These are phyloP conservation scores for Acropora tenuis DNA, from an alignment of 64 coral and sea anemone genomes.

Conservation along the genomic window DNA sequence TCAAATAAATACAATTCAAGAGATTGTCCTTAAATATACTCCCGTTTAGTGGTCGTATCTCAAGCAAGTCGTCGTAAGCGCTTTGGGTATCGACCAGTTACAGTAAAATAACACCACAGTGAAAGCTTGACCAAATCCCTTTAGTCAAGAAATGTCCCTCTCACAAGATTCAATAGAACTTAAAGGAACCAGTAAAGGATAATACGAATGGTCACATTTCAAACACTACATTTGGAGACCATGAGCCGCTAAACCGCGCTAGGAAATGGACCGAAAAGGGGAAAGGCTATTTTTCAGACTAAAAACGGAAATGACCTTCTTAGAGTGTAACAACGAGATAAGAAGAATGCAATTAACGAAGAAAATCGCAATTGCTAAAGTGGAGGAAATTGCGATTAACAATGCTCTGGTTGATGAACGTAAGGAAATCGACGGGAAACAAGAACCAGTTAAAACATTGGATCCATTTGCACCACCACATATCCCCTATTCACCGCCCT, in stretches of 20 bases:
- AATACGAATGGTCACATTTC: background rate
- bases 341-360: constrained; percentile 54
- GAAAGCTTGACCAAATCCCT: background rate
- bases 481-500: too few relatives aligned
- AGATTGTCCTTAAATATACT: background rate
- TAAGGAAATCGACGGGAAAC: too few relatives aligned
- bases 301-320: constrained; percentile 9
- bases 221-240: background rate
- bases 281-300: background rate
- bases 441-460: too few relatives aligned
- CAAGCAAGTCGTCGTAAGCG: background rate
- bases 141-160: too few relatives aligned
- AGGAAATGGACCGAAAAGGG: background rate
- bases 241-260: background rate
- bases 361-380: constrained; percentile 11
- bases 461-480: too few relatives aligned
- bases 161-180: too few relatives aligned
- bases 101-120: background rate
- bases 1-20: background rate
- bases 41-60: background rate
- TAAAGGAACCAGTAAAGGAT: background rate
- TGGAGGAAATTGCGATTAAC: constrained; percentile 39
- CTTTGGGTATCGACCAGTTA: background rate
- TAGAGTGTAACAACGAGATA: constrained; percentile 45
- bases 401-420: constrained; percentile 12